Conservation (phyloP, 1,140 invertebrate species). For the Drosophila hydei region DNA sequence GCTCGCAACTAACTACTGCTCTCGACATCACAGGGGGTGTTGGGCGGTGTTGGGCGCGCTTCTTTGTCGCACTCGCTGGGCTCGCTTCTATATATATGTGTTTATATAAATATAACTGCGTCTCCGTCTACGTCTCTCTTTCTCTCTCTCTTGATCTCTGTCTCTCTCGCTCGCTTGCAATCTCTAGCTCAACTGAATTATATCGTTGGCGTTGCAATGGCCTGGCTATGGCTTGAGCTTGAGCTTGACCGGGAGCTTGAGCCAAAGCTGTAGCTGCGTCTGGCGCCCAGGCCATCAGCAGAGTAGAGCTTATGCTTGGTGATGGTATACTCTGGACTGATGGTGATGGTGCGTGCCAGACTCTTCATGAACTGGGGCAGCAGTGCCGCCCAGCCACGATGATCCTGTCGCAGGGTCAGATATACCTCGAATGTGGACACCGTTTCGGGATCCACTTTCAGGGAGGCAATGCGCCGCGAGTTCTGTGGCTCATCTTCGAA, state of each 20-base stretch:
- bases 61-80: slow-evolving; percentile 44
- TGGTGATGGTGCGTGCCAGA: slow-evolving; percentile 90
- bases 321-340: slow-evolving; percentile 92
- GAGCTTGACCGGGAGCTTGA: slow-evolving; percentile 43
- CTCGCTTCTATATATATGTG: slow-evolving; percentile 26
- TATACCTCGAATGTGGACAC: slow-evolving; percentile 94
- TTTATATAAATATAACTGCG: slow-evolving; percentile 21
- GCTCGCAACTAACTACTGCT: slow-evolving; percentile 74
- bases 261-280: slow-evolving; percentile 70
- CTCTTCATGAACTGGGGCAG: slow-evolving; percentile 94
- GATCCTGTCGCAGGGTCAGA: slow-evolving; percentile 92
- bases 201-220: slow-evolving; percentile 71
- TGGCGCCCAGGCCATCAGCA: slow-evolving; percentile 62
- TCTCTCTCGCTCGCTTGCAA: background rate
- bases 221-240: slow-evolving; percentile 60
- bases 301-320: slow-evolving; percentile 93
- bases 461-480: slow-evolving; percentile 85
- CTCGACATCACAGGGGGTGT: slow-evolving; percentile 64
- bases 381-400: slow-evolving; percentile 91
- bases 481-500: slow-evolving; percentile 88
- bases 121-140: slow-evolving; percentile 38
- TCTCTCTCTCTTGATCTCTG: slow-evolving; percentile 5
- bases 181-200: slow-evolving; percentile 58
- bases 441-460: slow-evolving; percentile 92
- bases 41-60: slow-evolving; percentile 46